Conservation (phyloP, 2,888 invertebrate species). For the Morpho achilles region DNA sequence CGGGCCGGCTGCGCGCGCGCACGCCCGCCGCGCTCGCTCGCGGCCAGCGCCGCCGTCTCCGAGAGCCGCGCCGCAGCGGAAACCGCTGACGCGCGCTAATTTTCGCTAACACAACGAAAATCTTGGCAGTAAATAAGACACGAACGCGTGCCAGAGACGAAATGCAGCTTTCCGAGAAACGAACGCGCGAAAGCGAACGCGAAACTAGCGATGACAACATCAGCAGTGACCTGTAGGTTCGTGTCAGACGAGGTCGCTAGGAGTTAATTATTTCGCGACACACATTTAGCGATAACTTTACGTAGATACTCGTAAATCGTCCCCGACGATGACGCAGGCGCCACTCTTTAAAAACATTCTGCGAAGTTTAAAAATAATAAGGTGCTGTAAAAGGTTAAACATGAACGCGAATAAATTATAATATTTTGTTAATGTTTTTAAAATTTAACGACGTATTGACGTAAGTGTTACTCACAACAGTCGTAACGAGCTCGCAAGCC, state of each 20-base stretch:
- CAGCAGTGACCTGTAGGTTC: constrained; percentile 10
- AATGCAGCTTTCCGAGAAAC: constrained; percentile 47
- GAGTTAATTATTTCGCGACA: background rate
- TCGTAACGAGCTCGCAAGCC: too few species aligned
- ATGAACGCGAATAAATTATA: background rate
- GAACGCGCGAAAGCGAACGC: constrained; percentile 27
- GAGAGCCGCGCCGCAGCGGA: constrained; percentile 18
- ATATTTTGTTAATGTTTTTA: background rate
- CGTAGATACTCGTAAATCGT: background rate
- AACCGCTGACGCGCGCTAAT: constrained; percentile 34
- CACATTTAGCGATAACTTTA: background rate
- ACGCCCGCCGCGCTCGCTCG: constrained; percentile 30
- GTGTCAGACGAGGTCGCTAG: background rate
- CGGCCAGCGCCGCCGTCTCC: constrained; percentile 31
- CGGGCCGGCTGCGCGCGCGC: constrained; percentile 32
- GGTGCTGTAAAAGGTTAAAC: constrained; percentile 1
- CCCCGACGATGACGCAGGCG: background rate
- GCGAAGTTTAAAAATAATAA: background rate
- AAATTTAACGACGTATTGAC: background rate
- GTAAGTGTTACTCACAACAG: background rate
- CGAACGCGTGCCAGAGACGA: constrained; percentile 34
- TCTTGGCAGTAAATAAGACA: constrained; percentile 48
- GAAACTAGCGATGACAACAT: constrained; percentile 26
- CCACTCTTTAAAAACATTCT: background rate
- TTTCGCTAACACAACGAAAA: constrained; percentile 43